Conservation (phyloP, 35 echinoderm and acorn worm species). For the Anneissia japonica region DNA sequence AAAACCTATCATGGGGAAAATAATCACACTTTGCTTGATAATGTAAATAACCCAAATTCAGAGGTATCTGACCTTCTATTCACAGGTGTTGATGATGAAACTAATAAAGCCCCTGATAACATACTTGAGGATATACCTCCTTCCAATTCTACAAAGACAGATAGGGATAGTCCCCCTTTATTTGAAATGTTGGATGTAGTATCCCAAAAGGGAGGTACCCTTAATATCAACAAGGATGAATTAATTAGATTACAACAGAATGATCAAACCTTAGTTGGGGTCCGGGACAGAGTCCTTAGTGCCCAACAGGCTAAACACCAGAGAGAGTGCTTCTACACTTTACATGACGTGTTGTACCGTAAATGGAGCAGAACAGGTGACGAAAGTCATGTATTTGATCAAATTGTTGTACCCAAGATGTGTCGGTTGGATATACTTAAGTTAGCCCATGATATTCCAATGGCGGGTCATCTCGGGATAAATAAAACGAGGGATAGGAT, state of each 20-base stretch:
- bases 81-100: no score
- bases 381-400: slow-evolving; percentile 3
- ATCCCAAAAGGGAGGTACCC: no score
- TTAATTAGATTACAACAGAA: background rate
- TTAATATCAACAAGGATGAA: background rate
- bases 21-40: no score
- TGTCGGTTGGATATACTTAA: background rate
- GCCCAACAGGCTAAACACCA: background rate
- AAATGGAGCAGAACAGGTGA: background rate
- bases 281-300: background rate
- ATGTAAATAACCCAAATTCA: no score
- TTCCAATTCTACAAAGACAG: no score
- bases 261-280: background rate
- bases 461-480: slow-evolving; percentile 26
- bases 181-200: no score
- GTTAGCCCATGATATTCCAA: slow-evolving; percentile 17
- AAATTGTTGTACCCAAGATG: slow-evolving; percentile 24
- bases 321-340: background rate
- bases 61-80: no score
- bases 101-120: no score
- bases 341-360: background rate
- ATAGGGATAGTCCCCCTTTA: no score
- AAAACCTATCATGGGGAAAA: no score
- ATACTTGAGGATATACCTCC: no score
- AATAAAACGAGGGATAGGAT: slow-evolving; percentile 24